A percentile compares a stretch with the other conserved stretches of the same genome.
Evolutionary conservation across 2,113 vertebrate genomes (phyloP).

Genomic region (Scartelaos histophorus): DNA sequence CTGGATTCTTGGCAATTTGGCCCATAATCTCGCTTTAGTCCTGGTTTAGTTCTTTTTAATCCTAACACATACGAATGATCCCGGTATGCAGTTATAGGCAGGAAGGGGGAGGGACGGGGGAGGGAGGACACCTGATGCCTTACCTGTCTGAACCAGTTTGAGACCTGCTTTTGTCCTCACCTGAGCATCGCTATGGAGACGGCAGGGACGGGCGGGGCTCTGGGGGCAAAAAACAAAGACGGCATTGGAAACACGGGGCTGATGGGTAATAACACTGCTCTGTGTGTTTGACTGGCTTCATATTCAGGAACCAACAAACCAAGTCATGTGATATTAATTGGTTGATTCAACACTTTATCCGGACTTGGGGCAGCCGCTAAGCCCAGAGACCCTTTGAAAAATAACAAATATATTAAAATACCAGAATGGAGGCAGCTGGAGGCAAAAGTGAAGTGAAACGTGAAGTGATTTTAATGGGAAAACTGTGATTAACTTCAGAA

Average conservation of each 20-base stretch:
- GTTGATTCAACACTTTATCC: no score
- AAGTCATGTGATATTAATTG: no score
- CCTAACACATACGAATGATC: background rate
- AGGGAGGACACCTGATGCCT: conserved; percentile 47
- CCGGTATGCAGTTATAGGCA: background rate
- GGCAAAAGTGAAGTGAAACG: no score
- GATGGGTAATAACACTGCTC: no score
- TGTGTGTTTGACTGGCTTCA: no score
- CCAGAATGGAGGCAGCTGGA: no score
- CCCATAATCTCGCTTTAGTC: background rate
- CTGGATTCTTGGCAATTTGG: background rate
- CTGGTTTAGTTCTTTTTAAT: background rate
- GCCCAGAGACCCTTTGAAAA: no score
- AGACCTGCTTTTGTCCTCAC: conserved; percentile 41
- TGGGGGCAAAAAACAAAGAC: conserved; percentile 9
- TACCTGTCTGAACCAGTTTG: conserved; percentile 64
- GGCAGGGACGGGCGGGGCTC: background rate
- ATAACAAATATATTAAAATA: no score
- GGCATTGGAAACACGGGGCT: background rate
- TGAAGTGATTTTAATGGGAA: no score
- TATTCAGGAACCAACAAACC: no score
- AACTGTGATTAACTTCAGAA: no score
- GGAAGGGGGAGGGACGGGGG: background rate
- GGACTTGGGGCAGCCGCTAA: no score
- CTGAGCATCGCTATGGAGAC: conserved; percentile 40